phyloP scores from a whole-genome alignment of 2,113 vertebrate species.

The Stigmatopora argus region DNA sequence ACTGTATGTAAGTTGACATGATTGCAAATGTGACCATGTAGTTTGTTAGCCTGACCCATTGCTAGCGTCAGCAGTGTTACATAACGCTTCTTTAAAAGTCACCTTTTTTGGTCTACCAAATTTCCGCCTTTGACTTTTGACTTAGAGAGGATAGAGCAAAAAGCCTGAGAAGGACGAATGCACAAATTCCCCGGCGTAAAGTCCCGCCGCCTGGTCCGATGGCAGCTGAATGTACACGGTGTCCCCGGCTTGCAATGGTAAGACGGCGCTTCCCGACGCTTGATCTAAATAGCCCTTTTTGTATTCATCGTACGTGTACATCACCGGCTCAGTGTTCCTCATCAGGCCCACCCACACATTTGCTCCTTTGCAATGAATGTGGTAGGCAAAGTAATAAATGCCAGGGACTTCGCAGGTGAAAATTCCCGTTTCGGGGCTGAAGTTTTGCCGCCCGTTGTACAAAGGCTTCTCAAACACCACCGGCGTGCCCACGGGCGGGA shows the following conservation, averaged over 20 bases:
- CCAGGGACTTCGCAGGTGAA: slow-evolving; percentile 95
- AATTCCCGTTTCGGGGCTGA: slow-evolving; percentile 88
- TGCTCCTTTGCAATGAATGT: slow-evolving; percentile 92
- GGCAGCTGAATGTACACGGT: slow-evolving; percentile 91
- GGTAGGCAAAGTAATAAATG: slow-evolving; percentile 96
- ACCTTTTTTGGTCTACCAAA: not conserved
- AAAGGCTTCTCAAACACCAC: slow-evolving; percentile 92
- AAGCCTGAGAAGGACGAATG: slow-evolving; percentile 98
- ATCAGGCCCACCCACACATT: slow-evolving; percentile 94
- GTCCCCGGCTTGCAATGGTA: slow-evolving; percentile 85
- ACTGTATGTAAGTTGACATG: too few species aligned
- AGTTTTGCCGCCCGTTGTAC: slow-evolving; percentile 95
- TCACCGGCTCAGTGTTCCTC: slow-evolving; percentile 92
- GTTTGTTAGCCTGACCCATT: too few species aligned
- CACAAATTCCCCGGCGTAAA: slow-evolving; percentile 93
- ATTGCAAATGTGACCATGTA: too few species aligned
- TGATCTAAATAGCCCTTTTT: slow-evolving; percentile 97
- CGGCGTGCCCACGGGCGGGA: slow-evolving; percentile 84
- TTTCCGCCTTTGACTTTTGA: not conserved
- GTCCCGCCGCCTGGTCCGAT: slow-evolving; percentile 93
- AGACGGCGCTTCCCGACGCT: slow-evolving; percentile 92
- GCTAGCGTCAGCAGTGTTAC: too few species aligned
- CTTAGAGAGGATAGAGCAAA: slow-evolving; percentile 96
- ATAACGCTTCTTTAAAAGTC: not conserved
- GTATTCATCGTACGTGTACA: slow-evolving; percentile 98